These are phyloP conservation scores for Channa maculata DNA, from an alignment of 2,113 vertebrate genomes.

Conservation along the genomic window DNA sequence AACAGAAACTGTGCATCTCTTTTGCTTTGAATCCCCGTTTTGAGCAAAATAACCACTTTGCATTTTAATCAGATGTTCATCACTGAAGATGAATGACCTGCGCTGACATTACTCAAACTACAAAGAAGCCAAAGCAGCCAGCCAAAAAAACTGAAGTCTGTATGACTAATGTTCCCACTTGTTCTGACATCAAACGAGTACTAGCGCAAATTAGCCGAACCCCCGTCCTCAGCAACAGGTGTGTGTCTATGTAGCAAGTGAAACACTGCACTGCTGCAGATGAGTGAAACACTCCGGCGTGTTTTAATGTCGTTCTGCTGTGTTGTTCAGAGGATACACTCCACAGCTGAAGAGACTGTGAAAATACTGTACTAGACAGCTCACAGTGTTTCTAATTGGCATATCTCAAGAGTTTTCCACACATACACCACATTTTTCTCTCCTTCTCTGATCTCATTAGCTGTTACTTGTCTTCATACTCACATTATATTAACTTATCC, in stretches of 20 bases:
- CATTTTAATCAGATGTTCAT: constrained; percentile 28
- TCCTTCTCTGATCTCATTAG: constrained; percentile 52
- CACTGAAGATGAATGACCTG: constrained; percentile 30
- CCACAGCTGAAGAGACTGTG: constrained; percentile 17
- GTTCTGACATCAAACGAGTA: constrained; percentile 16
- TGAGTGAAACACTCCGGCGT: not conserved
- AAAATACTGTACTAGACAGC: constrained; percentile 2
- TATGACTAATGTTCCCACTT: constrained; percentile 7
- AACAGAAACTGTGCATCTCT: constrained; percentile 27
- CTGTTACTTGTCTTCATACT: constrained; percentile 22
- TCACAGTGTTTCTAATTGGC: constrained; percentile 61
- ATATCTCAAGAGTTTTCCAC: constrained; percentile 40
- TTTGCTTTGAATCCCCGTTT: constrained; percentile 24
- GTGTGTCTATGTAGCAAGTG: constrained; percentile 17
- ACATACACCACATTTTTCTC: constrained; percentile 31
- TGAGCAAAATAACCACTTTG: constrained; percentile 15
- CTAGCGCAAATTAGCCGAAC: constrained; percentile 2
- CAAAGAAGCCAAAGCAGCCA: constrained; percentile 27
- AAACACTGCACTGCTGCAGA: not conserved
- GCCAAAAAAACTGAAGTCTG: constrained; percentile 26
- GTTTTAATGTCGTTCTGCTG: constrained; percentile 16
- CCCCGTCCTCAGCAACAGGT: constrained; percentile 39
- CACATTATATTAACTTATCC: not conserved
- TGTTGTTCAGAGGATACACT: not conserved
- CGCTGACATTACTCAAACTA: constrained; percentile 9